Evolutionary conservation across 2,888 invertebrate species (phyloP), one percentile per base, ranked within the genome.

Genomic region (Acleris laterana): DNA sequence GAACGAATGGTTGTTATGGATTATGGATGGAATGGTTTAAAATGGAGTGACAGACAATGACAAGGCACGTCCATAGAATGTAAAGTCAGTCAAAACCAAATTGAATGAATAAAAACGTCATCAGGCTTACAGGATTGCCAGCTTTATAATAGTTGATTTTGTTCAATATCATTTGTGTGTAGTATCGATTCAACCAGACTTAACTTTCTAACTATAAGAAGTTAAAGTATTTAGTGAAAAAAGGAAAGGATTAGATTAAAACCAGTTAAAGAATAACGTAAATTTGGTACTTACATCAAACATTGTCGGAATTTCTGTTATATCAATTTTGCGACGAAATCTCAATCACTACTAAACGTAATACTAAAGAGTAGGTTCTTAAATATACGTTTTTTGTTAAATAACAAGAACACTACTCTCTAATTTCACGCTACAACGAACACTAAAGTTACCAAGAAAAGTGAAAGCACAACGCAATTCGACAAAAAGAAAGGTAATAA

Each of bases 341-440:
- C 71, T 68, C 70, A 69, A 69, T 72, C 64, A 68, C 73, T 65
- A 83, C 82, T 85, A 78, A 81, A 63, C 67, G 63, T 73, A 75
- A 75, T 74, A 38, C 71, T 71, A 63, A 62, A 63, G 63, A 63
- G 63, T 70, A 63, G 65, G 73, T 74, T 74, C 78, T 86, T 89
- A 84, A 77, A 88, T 88, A 88, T 78, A 69, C 49, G 42, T 68
- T 77, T 81, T 79, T 83, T 74, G 70, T 78, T 77, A 71, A 73
- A 75, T 74, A 59, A 62, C 56, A 70, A 72, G 73, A 75, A 76
- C 72, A 72, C 79, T 70, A 73, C 79, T 80, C 79, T 82, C 78
- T 70, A 86, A 90, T 92, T 90, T 90, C 84, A 89, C 78, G 89
- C 84, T 79, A 74, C 69, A 82, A 68, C 84, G 81, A 80, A 70